phyloP scores from a whole-genome alignment of 2,888 invertebrate species.

The Heliconius erato region DNA sequence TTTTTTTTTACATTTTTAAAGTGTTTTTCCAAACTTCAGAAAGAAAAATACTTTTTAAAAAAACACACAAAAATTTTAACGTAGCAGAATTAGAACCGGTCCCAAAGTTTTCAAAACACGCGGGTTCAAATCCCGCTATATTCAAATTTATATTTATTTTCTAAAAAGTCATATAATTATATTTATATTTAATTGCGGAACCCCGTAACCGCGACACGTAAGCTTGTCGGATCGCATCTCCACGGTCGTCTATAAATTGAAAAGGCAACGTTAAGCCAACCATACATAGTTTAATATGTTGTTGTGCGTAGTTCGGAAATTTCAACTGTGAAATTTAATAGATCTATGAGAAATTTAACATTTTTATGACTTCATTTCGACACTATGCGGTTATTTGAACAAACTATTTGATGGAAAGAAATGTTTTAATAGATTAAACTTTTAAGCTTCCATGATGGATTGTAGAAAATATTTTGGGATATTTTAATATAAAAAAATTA shows the following conservation, averaged over 20 bases:
- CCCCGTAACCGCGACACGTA: neutral
- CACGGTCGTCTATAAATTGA: constrained; percentile 38
- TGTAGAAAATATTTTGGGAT: neutral
- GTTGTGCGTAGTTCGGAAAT: constrained; percentile 33
- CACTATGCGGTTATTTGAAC: constrained; percentile 25
- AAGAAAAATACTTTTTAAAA: too few species aligned
- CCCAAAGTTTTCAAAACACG: too few species aligned
- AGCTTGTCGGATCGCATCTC: constrained; percentile 60
- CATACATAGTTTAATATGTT: neutral
- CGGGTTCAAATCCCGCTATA: too few species aligned
- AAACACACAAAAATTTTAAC: too few species aligned
- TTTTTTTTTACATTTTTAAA: too few species aligned
- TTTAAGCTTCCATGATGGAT: neutral
- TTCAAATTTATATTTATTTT: too few species aligned
- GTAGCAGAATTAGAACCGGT: too few species aligned
- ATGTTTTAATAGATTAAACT: neutral
- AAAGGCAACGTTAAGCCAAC: constrained; percentile 26
- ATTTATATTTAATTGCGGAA: neutral
- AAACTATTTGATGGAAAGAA: constrained; percentile 9
- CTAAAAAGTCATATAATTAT: neutral
- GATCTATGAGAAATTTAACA: constrained; percentile 50
- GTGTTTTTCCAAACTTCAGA: too few species aligned
- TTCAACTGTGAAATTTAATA: constrained; percentile 36
- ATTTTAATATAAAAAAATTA: too few species aligned
- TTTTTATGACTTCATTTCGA: constrained; percentile 50